Percentiles rank a stretch among this genome's conserved stretches.
Conservation (phyloP, 2,888 invertebrate genomes). For the Rhabditoides inermis region DNA sequence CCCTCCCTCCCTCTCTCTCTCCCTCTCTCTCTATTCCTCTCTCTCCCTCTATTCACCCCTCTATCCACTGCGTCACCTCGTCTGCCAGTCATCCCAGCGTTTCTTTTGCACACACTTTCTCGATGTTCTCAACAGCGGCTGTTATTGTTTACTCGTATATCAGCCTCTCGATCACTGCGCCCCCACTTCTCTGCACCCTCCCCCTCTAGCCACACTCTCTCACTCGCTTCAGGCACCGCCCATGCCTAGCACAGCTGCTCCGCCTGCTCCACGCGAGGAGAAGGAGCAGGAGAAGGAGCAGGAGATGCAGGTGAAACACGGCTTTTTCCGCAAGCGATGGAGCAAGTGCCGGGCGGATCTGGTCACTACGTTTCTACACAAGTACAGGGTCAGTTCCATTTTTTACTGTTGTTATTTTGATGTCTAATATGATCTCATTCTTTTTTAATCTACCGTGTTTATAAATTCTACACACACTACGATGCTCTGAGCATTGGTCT, state of each 20-base stretch:
- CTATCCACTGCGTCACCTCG: slow-evolving; percentile 8
- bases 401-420: no score
- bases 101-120: background rate
- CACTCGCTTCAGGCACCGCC: no score
- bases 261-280: slow-evolving; percentile 11
- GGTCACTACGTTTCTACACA: slow-evolving; percentile 10
- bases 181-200: background rate
- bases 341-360: slow-evolving; percentile 18
- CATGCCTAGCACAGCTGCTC: no score
- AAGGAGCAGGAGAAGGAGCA: slow-evolving; percentile 11
- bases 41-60: slow-evolving; percentile 7
- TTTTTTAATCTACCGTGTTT: no score
- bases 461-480: background rate
- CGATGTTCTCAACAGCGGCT: background rate
- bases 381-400: slow-evolving; percentile 6
- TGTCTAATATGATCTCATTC: no score
- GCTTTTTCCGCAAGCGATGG: slow-evolving; percentile 20
- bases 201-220: background rate
- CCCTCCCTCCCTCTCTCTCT: slow-evolving; percentile 1
- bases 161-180: slow-evolving; percentile 10
- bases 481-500: background rate
- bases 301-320: slow-evolving; percentile 23
- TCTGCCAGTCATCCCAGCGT: no score
- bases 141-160: background rate
- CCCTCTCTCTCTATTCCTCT: slow-evolving; percentile 1